Evolutionary conservation across 2,113 vertebrate genomes (phyloP).

Genomic region (Machaerirhynchus nigripectus): DNA sequence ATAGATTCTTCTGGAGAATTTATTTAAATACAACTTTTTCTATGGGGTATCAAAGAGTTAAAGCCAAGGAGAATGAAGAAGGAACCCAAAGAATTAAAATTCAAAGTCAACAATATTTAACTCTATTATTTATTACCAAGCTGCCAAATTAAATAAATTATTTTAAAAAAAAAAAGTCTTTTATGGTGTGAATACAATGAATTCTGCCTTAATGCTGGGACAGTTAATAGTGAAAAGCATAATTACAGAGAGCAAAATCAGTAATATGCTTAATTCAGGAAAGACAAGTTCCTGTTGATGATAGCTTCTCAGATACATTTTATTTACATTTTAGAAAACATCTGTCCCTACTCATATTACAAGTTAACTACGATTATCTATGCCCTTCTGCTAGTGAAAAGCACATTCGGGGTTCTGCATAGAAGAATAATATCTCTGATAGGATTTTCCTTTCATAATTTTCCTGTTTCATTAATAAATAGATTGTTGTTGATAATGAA

Average conservation of each 20-base stretch:
- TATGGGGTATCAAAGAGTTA: background rate
- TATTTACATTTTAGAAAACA: constrained; percentile 24
- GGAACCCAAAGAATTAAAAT: background rate
- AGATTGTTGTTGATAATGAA: background rate
- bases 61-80: background rate
- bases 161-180: background rate
- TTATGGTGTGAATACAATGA: background rate
- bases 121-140: background rate
- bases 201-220: background rate
- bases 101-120: background rate
- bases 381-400: background rate
- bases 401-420: background rate
- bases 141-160: background rate
- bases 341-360: background rate
- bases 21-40: background rate
- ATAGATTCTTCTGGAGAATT: background rate
- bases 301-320: background rate
- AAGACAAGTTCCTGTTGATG: constrained; percentile 5
- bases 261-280: background rate
- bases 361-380: background rate
- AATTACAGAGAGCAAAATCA: background rate
- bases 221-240: background rate
- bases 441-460: background rate
- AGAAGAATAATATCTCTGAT: background rate
- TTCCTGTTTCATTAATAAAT: background rate